phyloP scores from a whole-genome alignment of 2,797 vertebrate species.

The Bucorvus abyssinicus region DNA sequence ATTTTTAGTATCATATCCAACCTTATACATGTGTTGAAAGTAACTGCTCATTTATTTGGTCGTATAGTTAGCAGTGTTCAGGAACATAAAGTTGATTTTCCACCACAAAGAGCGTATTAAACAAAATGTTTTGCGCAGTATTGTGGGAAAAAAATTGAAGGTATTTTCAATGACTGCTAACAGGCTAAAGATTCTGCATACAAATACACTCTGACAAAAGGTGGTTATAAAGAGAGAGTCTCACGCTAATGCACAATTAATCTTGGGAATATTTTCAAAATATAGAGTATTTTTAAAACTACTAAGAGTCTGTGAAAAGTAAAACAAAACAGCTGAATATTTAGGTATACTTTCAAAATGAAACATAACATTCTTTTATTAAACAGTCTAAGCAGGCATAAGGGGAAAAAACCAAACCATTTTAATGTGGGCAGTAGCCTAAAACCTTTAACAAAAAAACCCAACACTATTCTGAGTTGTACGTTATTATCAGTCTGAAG shows the following conservation, averaged over 20 bases:
- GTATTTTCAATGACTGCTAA: neutral
- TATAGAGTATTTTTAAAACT: neutral
- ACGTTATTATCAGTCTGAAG: conserved; percentile 73
- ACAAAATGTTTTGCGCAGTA: neutral
- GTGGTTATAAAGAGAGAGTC: neutral
- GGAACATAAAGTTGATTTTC: neutral
- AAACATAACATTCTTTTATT: conserved; percentile 27
- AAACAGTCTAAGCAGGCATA: neutral
- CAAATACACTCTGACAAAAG: neutral
- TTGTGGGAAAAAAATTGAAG: neutral
- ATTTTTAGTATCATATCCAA: neutral
- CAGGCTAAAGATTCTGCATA: neutral
- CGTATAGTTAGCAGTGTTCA: neutral
- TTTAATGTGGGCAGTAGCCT: conserved; percentile 26
- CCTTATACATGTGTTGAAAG: neutral
- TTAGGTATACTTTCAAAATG: neutral
- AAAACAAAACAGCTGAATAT: conserved; percentile 19
- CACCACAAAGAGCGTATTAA: neutral
- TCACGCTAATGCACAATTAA: neutral
- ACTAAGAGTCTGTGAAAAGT: neutral
- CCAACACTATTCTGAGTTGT: conserved; percentile 62
- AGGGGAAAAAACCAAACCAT: neutral
- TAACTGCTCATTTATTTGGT: neutral
- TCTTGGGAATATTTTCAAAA: neutral
- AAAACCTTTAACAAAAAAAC: conserved; percentile 62